A percentile compares a stretch with the other conserved stretches of the same genome.
Evolutionary conservation across 2,888 invertebrate species (phyloP).

Genomic region (Idaea straminata): DNA sequence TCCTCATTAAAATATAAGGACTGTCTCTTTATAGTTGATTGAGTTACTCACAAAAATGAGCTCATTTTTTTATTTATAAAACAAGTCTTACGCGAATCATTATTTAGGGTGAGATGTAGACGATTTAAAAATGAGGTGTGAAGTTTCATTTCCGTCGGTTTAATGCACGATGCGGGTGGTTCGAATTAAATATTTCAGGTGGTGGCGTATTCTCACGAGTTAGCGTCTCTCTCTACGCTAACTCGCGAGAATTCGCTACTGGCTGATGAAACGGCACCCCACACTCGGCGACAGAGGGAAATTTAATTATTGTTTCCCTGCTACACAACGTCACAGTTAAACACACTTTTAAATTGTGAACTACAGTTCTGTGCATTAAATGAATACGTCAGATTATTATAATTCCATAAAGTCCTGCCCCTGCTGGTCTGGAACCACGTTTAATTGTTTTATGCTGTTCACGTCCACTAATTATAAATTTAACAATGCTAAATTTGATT

Average conservation of each 20-base stretch:
- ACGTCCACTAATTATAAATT: neutral
- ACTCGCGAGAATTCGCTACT: constrained; percentile 21
- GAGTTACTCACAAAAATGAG: neutral
- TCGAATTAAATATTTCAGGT: constrained; percentile 74
- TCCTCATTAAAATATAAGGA: neutral
- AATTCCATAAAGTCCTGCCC: constrained; percentile 42
- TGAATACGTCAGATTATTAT: constrained; percentile 65
- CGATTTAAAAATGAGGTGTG: constrained; percentile 24
- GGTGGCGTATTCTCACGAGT: constrained; percentile 56
- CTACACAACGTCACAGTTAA: constrained; percentile 60
- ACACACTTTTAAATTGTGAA: constrained; percentile 69
- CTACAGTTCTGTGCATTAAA: constrained; percentile 65
- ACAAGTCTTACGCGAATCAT: neutral
- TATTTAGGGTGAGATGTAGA: constrained; percentile 9
- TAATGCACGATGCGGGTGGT: constrained; percentile 55
- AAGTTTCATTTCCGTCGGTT: constrained; percentile 65
- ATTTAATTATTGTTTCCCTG: constrained; percentile 74
- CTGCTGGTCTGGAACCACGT: neutral
- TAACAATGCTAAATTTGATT: neutral
- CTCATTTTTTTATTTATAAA: neutral
- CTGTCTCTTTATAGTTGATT: neutral
- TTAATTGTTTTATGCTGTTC: neutral
- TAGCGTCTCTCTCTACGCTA: constrained; percentile 36
- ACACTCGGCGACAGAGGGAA: constrained; percentile 63
- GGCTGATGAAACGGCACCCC: constrained; percentile 71